Percentiles rank a stretch among this genome's conserved stretches.
Evolutionary conservation across 30 jellyfish, hydroid and myxozoan species (phyloP).

Genomic region (Phacellophora camtschatica): DNA sequence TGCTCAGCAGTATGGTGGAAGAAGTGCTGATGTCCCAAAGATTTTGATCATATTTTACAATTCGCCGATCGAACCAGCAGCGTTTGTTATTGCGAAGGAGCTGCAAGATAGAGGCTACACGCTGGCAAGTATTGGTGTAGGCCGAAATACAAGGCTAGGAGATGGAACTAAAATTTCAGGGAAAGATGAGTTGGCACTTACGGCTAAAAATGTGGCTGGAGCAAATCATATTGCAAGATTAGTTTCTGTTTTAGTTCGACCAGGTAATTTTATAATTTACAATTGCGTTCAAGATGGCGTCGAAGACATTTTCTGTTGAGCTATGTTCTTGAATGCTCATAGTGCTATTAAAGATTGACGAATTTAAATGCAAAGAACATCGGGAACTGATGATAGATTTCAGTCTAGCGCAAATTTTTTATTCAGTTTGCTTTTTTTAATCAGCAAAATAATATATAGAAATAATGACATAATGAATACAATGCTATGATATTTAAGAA

Average conservation of each 20-base stretch:
- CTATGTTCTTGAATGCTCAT: too few species aligned
- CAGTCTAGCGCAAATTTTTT: too few species aligned
- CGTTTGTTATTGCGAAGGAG: constrained; percentile 19
- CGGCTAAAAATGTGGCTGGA: constrained; percentile 16
- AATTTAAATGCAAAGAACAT: too few species aligned
- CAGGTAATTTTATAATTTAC: too few species aligned
- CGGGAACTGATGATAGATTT: too few species aligned
- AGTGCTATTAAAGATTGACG: too few species aligned
- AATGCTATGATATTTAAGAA: too few species aligned
- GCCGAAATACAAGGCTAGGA: background rate
- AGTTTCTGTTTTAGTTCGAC: background rate
- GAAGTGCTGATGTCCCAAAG: constrained; percentile 61
- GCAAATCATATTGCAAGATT: constrained; percentile 6
- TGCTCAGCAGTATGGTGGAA: constrained; percentile 46
- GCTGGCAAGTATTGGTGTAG: constrained; percentile 28
- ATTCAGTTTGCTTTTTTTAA: too few species aligned
- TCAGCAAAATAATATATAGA: too few species aligned
- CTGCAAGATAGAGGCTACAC: constrained; percentile 6
- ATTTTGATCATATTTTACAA: constrained; percentile 56
- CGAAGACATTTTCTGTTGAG: too few species aligned
- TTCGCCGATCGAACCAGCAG: constrained; percentile 27
- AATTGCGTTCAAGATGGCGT: too few species aligned
- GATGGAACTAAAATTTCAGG: constrained; percentile 50
- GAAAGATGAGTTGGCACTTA: constrained; percentile 1
- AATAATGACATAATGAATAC: too few species aligned